Evolutionary conservation across 1,140 invertebrate genomes (phyloP).

Genomic region (Sipha flava): DNA sequence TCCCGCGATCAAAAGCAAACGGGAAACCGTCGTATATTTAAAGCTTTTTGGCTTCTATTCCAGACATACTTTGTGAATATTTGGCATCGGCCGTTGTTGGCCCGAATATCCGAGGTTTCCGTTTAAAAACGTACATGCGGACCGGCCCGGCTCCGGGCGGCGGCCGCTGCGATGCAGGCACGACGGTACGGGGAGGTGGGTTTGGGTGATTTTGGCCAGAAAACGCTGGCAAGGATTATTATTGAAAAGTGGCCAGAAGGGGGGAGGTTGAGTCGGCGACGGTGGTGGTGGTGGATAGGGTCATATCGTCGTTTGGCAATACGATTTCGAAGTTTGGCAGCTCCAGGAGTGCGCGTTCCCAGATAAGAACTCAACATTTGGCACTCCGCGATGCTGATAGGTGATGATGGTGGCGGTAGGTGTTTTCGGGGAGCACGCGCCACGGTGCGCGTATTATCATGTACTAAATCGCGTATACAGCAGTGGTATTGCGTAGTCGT

Average conservation of each 20-base stretch:
- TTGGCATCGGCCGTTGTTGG: conserved; percentile 29
- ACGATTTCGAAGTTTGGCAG: conserved; percentile 24
- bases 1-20: neutral
- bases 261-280: neutral
- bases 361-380: conserved; percentile 30
- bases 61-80: conserved; percentile 32
- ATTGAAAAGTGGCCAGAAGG: conserved; percentile 29
- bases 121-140: conserved; percentile 17
- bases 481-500: no score
- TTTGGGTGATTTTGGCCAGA: conserved; percentile 1
- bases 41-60: conserved; percentile 25
- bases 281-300: neutral
- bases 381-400: neutral
- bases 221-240: conserved; percentile 31
- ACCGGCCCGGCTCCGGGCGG: neutral
- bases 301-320: conserved; percentile 27
- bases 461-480: neutral
- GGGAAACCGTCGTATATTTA: conserved; percentile 5
- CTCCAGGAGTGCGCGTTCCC: neutral
- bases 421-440: neutral
- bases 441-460: neutral
- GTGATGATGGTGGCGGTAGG: neutral
- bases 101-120: conserved; percentile 31
- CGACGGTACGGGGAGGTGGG: neutral
- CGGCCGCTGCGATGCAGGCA: neutral